A percentile compares a stretch with the other conserved stretches of the same genome.
Evolutionary conservation across 2,888 invertebrate species (phyloP).

Genomic region (Melikaiella ostensackeni): DNA sequence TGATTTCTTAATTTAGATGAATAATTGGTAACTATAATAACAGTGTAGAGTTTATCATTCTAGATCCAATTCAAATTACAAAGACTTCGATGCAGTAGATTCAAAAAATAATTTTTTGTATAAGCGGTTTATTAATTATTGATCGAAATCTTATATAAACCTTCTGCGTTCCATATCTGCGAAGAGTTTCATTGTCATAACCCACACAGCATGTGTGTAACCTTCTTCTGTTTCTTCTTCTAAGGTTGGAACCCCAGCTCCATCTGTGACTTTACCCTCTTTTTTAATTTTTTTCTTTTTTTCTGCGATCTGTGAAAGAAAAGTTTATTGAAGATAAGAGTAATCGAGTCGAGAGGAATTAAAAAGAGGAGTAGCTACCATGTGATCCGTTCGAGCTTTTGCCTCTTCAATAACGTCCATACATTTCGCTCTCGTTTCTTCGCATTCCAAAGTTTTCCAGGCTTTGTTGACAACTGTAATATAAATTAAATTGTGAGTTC

Average conservation of each 20-base stretch:
- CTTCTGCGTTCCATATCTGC: slow-evolving; percentile 97
- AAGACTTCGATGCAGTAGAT: not conserved
- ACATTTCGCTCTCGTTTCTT: slow-evolving; percentile 94
- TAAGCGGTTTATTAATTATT: not conserved
- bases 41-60: not conserved
- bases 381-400: slow-evolving; percentile 94
- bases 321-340: slow-evolving; percentile 39
- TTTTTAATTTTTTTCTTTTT: slow-evolving; percentile 96
- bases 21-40: slow-evolving; percentile 11
- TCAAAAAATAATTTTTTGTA: not conserved
- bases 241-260: slow-evolving; percentile 79
- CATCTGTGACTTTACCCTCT: slow-evolving; percentile 84
- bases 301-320: slow-evolving; percentile 86
- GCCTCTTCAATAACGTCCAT: slow-evolving; percentile 98
- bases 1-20: not conserved
- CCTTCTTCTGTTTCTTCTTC: slow-evolving; percentile 93
- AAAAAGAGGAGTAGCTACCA: slow-evolving; percentile 80
- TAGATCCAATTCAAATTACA: not conserved
- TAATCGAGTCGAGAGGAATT: not conserved
- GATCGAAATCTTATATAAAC: slow-evolving; percentile 53
- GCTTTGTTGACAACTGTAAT: slow-evolving; percentile 91
- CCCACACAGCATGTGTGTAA: slow-evolving; percentile 95
- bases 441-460: slow-evolving; percentile 97
- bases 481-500: not conserved
- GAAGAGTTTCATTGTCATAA: slow-evolving; percentile 98